These are phyloP conservation scores for Netelia inedita DNA, from an alignment of 2,888 invertebrate genomes.

Conservation along the genomic window DNA sequence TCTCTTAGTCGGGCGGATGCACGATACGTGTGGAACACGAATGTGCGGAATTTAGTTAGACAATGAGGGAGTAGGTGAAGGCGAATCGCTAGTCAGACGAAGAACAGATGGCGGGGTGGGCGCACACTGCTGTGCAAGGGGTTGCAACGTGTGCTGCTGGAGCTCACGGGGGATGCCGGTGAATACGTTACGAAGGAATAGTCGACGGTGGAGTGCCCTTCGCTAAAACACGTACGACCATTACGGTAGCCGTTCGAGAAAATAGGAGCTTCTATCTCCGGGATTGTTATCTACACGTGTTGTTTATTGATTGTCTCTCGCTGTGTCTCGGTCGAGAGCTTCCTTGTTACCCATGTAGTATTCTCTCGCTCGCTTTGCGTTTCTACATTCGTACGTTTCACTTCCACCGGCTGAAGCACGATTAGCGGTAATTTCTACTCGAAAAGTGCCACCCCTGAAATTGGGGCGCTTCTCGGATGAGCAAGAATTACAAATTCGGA, in stretches of 20 bases:
- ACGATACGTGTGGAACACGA: conserved; percentile 47
- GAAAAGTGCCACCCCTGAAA: conserved; percentile 74
- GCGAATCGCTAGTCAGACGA: conserved; percentile 57
- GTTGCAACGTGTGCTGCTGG: conserved; percentile 58
- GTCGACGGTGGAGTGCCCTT: conserved; percentile 68
- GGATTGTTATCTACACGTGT: conserved; percentile 85
- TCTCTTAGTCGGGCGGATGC: conserved; percentile 4
- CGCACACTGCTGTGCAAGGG: conserved; percentile 44
- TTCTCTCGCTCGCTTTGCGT: conserved; percentile 40
- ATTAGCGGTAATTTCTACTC: conserved; percentile 80
- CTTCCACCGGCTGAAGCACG: conserved; percentile 75
- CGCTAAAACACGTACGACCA: conserved; percentile 82
- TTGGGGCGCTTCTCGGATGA: conserved; percentile 67
- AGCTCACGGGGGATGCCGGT: conserved; percentile 60
- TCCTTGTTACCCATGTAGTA: conserved; percentile 51
- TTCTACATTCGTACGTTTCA: conserved; percentile 69
- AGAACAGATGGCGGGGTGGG: conserved; percentile 39
- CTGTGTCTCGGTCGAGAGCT: conserved; percentile 78
- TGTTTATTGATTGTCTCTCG: conserved; percentile 84
- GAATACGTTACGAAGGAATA: conserved; percentile 72
- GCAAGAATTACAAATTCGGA: conserved; percentile 63
- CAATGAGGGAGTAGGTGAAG: conserved; percentile 64
- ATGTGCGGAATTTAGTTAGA: conserved; percentile 63
- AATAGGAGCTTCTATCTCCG: conserved; percentile 81
- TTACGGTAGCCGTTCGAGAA: conserved; percentile 82